A percentile compares a stretch with the other conserved stretches of the same genome.
Conservation (phyloP, 2,797 vertebrate genomes). For the Phalloptychus januarius region DNA sequence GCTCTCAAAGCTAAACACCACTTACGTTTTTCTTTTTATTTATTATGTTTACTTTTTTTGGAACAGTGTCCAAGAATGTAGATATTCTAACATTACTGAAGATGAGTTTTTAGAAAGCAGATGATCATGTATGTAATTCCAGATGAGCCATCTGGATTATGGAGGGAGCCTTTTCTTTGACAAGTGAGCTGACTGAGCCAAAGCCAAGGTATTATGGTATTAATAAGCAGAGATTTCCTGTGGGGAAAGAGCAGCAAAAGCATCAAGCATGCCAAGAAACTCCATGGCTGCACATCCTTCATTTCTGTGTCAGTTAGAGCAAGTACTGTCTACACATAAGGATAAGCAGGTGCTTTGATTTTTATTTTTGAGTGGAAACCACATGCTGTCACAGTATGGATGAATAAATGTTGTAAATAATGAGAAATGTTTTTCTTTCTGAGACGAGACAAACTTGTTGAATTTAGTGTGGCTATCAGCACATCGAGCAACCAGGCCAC, state of each 20-base stretch:
- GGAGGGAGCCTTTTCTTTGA: conserved; percentile 2
- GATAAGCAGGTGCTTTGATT: not conserved
- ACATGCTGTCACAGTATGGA: too few species aligned
- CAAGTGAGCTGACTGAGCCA: conserved; percentile 16
- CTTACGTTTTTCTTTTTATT: not conserved
- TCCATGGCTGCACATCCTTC: conserved; percentile 1
- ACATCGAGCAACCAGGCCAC: too few species aligned
- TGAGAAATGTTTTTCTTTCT: not conserved
- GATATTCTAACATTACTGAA: not conserved
- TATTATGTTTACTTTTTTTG: not conserved
- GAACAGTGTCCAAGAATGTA: not conserved
- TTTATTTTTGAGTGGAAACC: not conserved
- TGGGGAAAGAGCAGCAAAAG: conserved; percentile 17
- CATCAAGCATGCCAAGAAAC: conserved; percentile 1
- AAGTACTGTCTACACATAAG: not conserved
- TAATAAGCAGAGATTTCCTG: conserved; percentile 18
- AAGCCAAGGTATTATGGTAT: conserved; percentile 16
- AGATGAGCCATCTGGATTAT: conserved; percentile 12
- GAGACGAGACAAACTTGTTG: not conserved
- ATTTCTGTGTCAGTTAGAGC: not conserved
- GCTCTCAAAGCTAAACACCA: not conserved
- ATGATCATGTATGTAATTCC: conserved; percentile 8
- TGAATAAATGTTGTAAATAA: not conserved
- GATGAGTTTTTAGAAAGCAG: not conserved
- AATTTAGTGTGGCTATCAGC: not conserved